Base-by-base conservation (phyloP, 2,113 vertebrate genomes). In the Hippocampus comes region DNA sequence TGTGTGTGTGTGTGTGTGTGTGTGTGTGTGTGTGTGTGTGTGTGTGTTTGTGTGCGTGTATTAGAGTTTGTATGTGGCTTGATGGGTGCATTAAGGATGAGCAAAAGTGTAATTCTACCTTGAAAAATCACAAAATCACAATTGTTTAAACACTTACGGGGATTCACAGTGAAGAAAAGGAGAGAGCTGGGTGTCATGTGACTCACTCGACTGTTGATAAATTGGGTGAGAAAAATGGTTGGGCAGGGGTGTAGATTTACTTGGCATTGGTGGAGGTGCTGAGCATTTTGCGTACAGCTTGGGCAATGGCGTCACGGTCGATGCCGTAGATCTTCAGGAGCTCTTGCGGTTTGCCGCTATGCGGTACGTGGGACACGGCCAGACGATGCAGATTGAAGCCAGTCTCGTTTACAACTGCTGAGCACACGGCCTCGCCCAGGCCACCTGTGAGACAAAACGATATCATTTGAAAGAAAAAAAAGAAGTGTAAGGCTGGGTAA, bases 281-380 rank as follows among this genome's bases (percentile, higher is more conserved):
- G 75, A 94, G 88, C 21, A 94, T 93, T 67, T 92, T 90, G 87
- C 91, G 94, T 74, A 97, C 90, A 0, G 94, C 92, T 79, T 95
- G 94, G 21, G 88, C 67, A 5, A 98, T 96, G 89, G 94, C 91
- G 0, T 98, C 95, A 21, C 92, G 95, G 84, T 99, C 96, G 1
- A 99, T 97, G 79, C 94, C 95, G 21, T 96, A 96, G 91, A 96
- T 91, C 88, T 93, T 95, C 72, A 98, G 94, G 78, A 98, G 93
- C 91, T 99, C 96, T 0, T 91, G 89, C 0, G 95, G 91, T 82
- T 96, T 97, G 80, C 95, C 95, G 0, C 96, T 95, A 72, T 94
- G 94, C 3, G 96, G 95, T 27, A 97, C 85, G 0, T 93, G 93
- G 71, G 91, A 84, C 30, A 99, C 95, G 0, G 96, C 96, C 87